Conservation (phyloP, 2,888 invertebrate genomes). For the Choristoneura rosaceana region DNA sequence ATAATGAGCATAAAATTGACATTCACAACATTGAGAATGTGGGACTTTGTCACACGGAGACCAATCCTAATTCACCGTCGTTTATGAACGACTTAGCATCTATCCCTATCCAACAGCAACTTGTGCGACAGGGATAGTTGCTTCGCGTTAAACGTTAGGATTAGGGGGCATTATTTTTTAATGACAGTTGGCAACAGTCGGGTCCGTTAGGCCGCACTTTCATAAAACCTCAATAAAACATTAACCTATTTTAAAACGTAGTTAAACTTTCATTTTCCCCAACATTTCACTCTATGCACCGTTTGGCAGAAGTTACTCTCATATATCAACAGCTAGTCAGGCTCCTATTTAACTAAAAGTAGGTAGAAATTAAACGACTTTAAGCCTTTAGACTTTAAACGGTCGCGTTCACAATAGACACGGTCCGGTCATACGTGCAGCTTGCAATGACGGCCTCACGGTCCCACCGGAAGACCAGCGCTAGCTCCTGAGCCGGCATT, state of each 20-base stretch:
- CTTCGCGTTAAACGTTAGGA: background rate
- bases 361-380: too few relatives aligned
- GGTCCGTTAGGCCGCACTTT: conserved; percentile 39
- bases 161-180: background rate
- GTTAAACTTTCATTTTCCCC: conserved; percentile 22
- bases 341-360: too few relatives aligned
- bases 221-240: conserved; percentile 25
- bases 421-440: too few relatives aligned
- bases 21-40: conserved; percentile 73
- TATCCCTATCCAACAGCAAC: background rate
- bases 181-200: conserved; percentile 5
- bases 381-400: too few relatives aligned
- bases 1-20: conserved; percentile 70
- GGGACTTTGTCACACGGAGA: conserved; percentile 53
- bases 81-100: background rate
- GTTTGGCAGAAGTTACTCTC: background rate
- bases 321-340: background rate
- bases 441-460: too few relatives aligned
- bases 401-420: too few relatives aligned
- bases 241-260: conserved; percentile 14
- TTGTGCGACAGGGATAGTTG: background rate
- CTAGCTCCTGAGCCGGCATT: too few relatives aligned
- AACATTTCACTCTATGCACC: background rate
- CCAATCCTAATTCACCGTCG: conserved; percentile 26
- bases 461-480: too few relatives aligned